Base-by-base conservation (phyloP, 2,113 vertebrate species). In the Eonycteris spelaea region DNA sequence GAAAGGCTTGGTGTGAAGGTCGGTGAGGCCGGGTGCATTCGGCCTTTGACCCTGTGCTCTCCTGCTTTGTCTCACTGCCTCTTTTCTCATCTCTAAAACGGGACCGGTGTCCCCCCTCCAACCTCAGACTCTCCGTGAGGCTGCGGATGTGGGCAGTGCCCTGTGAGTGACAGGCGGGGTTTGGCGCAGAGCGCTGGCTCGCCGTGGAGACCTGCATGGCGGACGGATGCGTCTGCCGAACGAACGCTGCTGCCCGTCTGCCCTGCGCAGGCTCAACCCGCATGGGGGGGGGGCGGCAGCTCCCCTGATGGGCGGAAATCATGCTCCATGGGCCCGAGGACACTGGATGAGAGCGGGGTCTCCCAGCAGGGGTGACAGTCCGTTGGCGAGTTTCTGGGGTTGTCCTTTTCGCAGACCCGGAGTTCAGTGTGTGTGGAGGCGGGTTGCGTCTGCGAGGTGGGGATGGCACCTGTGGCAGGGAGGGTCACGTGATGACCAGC, bases 201-300 rank as follows among this genome's bases (percentile, higher is more conserved):
- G 0, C 3, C 4, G 40, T 1, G 3, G 6, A 11, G 6, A 22
- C 63, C 0, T 6, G 30, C 22, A 22, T 38, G 26, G 30, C 6
- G 3, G 7, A 6, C 13, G 2, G 10, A 9, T 33, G 26, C n/a
- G 5, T 51, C 8, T 1, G 9, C 45, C 8, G 33, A 9, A 18
- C 7, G 0, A 1, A 6, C 7, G 45, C 75, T 4, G 14, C 0
- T 22, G 78, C 82, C 14, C 1, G 0, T 21, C 6, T 59, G 43
- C n/a, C 19, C 18, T 0, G 3, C 16, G 9, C 4, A 15, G 35
- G 33, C 11, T 1, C n/a, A 5, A 59, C 10, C 1, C 0, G 2
- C 16, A 33, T 33, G 18, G 51, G n/a, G 22, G 14, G 33, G 38
- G 13, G 0, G 4, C 6, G 1, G 38, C 19, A 40, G 65, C 2